A percentile compares a stretch with the other conserved stretches of the same genome.
These are phyloP conservation scores for Galeopsomyia nigrocyanea DNA, from an alignment of 2,888 invertebrate species.

Conservation along the genomic window DNA sequence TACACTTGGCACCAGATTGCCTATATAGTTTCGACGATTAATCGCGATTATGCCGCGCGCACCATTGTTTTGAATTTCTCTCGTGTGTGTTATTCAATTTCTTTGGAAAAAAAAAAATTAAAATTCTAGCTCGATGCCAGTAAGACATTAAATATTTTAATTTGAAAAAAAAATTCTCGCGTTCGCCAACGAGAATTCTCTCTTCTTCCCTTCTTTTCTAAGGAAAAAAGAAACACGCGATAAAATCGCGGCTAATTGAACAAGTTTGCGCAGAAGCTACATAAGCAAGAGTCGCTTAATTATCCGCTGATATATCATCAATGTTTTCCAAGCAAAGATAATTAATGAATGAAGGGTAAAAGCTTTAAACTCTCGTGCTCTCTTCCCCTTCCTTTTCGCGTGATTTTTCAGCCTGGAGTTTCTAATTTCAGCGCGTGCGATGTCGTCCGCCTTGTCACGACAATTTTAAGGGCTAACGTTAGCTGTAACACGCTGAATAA, in stretches of 20 bases:
- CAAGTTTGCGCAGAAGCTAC: neutral
- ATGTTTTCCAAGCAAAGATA: no score
- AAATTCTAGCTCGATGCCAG: no score
- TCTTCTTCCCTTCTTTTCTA: neutral
- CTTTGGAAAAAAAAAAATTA: no score
- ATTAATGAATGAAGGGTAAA: no score
- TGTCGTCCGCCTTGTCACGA: conserved; percentile 33
- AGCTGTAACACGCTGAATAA: conserved; percentile 59
- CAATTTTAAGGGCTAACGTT: conserved; percentile 47
- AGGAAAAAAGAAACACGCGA: neutral
- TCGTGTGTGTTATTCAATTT: no score
- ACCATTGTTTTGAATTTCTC: no score
- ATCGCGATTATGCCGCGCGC: no score
- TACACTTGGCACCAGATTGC: conserved; percentile 27
- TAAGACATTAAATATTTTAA: no score
- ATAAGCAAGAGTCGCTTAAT: neutral
- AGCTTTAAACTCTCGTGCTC: no score
- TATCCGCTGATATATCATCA: neutral
- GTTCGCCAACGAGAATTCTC: neutral
- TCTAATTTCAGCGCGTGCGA: conserved; percentile 33
- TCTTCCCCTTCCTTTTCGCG: neutral
- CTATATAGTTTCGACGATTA: neutral
- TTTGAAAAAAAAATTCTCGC: neutral
- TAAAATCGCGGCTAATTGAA: conserved; percentile 6
- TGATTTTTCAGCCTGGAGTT: conserved; percentile 30